These are phyloP conservation scores for Troides aeacus DNA, from an alignment of 2,888 invertebrate genomes.

Conservation along the genomic window DNA sequence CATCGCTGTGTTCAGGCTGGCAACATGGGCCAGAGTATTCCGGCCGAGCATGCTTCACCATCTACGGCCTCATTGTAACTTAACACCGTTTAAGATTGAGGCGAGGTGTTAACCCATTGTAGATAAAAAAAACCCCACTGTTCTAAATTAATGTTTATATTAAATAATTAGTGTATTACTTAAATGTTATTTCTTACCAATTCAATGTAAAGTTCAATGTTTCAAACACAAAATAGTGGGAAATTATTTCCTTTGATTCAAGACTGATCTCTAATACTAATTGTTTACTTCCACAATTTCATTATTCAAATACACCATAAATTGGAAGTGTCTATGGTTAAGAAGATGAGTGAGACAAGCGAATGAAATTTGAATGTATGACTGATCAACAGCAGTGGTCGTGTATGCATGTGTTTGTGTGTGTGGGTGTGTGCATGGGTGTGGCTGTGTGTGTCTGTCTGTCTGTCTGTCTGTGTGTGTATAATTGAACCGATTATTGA, in stretches of 20 bases:
- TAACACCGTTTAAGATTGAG: too few species aligned
- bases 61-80: too few species aligned
- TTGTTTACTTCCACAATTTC: constrained; percentile 29
- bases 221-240: constrained; percentile 47
- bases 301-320: constrained; percentile 41
- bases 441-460: too few species aligned
- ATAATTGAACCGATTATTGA: constrained; percentile 46
- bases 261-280: constrained; percentile 70
- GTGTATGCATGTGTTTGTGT: too few species aligned
- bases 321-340: constrained; percentile 48
- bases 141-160: constrained; percentile 9
- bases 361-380: constrained; percentile 38
- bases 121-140: neutral
- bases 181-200: constrained; percentile 27
- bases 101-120: too few species aligned
- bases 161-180: constrained; percentile 20
- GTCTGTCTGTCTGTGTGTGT: constrained; percentile 32
- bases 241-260: constrained; percentile 68
- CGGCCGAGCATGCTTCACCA: too few species aligned
- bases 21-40: too few species aligned
- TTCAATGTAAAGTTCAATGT: constrained; percentile 36
- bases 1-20: too few species aligned
- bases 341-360: constrained; percentile 36
- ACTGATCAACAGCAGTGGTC: constrained; percentile 46
- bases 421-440: too few species aligned